Conservation (phyloP, 1,140 invertebrate species). For the Lerema accius region DNA sequence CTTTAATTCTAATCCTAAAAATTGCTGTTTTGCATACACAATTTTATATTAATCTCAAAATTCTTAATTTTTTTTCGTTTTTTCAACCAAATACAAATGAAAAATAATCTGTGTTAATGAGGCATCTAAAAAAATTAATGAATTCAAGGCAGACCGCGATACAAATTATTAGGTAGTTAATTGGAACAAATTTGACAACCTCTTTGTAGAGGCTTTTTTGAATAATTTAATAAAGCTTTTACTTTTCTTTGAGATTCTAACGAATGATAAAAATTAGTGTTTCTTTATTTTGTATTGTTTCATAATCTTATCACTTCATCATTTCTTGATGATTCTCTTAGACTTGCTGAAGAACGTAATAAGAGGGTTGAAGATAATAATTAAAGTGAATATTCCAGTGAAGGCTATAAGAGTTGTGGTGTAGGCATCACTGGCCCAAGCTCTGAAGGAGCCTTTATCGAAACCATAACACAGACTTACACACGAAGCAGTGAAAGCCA, state of each 20-base stretch:
- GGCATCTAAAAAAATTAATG: background rate
- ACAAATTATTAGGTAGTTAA: background rate
- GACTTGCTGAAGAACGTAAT: conserved; percentile 47
- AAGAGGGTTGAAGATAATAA: conserved; percentile 49
- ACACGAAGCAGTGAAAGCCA: conserved; percentile 44
- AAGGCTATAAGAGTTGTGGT: conserved; percentile 43
- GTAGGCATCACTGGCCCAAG: conserved; percentile 37
- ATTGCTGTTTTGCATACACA: no score
- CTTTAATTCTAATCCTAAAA: no score
- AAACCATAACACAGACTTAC: conserved; percentile 55
- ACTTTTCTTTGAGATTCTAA: conserved; percentile 4
- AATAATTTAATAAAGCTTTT: background rate
- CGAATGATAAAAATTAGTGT: background rate
- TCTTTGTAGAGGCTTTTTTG: background rate
- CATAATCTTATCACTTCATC: background rate
- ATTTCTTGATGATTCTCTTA: conserved; percentile 32
- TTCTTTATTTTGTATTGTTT: background rate
- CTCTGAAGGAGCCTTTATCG: conserved; percentile 50
- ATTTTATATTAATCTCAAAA: no score
- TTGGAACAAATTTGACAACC: background rate
- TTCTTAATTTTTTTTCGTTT: no score
- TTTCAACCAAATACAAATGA: no score
- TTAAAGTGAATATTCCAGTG: conserved; percentile 43
- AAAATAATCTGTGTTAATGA: no score
- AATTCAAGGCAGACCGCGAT: background rate